Evolutionary conservation across 2,113 vertebrate species (phyloP), one percentile per base, ranked within the genome.

Genomic region (Brachypteracias leptosomus): DNA sequence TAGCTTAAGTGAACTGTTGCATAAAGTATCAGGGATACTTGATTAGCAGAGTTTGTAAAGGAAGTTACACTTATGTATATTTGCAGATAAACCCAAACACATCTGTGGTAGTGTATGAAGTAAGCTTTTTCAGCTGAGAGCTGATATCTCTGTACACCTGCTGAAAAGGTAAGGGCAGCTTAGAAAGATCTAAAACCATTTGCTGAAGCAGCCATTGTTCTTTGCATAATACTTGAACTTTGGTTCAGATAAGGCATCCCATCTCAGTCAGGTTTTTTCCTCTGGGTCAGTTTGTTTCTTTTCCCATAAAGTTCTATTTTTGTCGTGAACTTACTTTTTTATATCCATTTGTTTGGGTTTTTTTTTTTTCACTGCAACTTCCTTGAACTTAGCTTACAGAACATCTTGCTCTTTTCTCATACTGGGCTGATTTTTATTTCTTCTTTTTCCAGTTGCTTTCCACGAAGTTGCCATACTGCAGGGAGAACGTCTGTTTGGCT

Each of bases 401-500:
- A 49, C 3, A 9, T 68, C 3, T 40, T 76, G 5, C 5, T 73
- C 10, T 77, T 51, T 66, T 78, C n/a, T 87, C 7, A 2, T 38
- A 54, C 58, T 0, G 1, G 3, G 24, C 66, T 70, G 44, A 52
- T 81, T 57, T 71, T 76, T 88, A 25, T 31, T 95, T 66, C 87
- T 90, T 89, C 84, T 51, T 47, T 47, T 47, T 95, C 13, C 87
- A 99, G 99, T 97, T 99, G 58, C 98, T 99, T 76, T 99, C 99
- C 57, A 99, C 98, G 22, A 99, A 99, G 98, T 96, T 99, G 95
- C 99, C 99, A 20, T 99, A 99, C 97, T 99, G 99, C 97, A 99
- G 99, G 97, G 99, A 99, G 98, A 99, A 99, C 4, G 99, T 99
- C 92, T 99, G 99, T 95, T 97, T 99, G 97, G 98, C 99, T 2